Percentiles rank a stretch among this genome's conserved stretches.
Conservation (phyloP, 2,113 vertebrate species). For the Eleginops maclovinus region DNA sequence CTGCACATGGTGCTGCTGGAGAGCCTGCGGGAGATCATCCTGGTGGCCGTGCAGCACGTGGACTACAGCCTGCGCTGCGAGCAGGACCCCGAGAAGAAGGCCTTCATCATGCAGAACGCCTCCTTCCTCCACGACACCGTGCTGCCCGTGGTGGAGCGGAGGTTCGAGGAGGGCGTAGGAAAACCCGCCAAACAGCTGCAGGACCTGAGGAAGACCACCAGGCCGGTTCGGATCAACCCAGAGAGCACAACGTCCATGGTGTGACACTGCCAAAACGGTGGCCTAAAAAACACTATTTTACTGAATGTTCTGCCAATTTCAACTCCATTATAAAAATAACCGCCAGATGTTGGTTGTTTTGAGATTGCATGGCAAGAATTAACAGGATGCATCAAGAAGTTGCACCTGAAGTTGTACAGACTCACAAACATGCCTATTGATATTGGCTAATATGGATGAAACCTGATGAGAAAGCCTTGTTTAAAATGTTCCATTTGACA, state of each 20-base stretch:
- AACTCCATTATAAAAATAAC: background rate
- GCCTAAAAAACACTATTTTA: background rate
- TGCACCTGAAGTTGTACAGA: background rate
- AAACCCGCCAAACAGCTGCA: constrained; percentile 97
- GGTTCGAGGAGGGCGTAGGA: constrained; percentile 95
- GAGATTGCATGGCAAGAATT: background rate
- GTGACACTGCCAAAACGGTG: constrained; percentile 52
- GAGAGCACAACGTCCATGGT: constrained; percentile 96
- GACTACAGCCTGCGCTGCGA: constrained; percentile 98
- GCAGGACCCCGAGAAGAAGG: constrained; percentile 95
- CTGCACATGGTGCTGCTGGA: constrained; percentile 98
- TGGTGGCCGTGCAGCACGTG: constrained; percentile 97
- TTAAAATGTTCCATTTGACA: background rate
- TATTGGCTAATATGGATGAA: background rate
- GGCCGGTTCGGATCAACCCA: constrained; percentile 90
- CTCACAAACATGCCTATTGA: background rate
- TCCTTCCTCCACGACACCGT: constrained; percentile 96
- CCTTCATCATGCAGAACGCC: constrained; percentile 93
- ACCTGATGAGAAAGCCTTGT: too few species aligned
- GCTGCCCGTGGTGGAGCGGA: constrained; percentile 94
- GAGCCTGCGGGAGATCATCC: constrained; percentile 94
- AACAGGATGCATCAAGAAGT: background rate
- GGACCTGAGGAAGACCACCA: constrained; percentile 92
- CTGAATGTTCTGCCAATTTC: constrained; percentile 6
- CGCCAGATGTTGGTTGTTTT: constrained; percentile 2